Conservation (phyloP, 2,888 invertebrate species). For the Drosophila cognata region DNA sequence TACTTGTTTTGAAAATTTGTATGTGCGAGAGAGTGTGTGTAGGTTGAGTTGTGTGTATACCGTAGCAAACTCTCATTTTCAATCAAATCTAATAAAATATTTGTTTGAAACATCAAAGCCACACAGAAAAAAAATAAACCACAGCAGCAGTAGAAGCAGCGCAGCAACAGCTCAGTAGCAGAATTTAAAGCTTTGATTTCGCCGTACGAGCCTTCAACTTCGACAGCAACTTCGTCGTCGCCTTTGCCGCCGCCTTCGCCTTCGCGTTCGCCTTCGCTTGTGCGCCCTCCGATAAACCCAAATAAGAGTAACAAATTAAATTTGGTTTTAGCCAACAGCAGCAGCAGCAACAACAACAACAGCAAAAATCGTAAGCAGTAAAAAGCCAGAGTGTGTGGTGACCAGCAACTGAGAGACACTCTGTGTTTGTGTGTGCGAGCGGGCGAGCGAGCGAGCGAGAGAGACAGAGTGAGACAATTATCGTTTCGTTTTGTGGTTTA, state of each 20-base stretch:
- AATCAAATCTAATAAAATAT: conserved; percentile 69
- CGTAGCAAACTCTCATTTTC: conserved; percentile 42
- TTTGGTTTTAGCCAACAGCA: conserved; percentile 75
- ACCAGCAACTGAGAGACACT: conserved; percentile 15
- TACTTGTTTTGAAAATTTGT: conserved; percentile 10
- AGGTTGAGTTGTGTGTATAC: conserved; percentile 1
- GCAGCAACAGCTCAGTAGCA: conserved; percentile 25
- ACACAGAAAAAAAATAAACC: conserved; percentile 25
- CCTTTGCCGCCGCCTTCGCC: background rate
- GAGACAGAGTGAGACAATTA: conserved; percentile 34
- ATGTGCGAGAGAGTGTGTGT: conserved; percentile 8
- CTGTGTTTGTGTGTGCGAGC: conserved; percentile 4
- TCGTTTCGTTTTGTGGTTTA: conserved; percentile 53
- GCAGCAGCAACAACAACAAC: conserved; percentile 46
- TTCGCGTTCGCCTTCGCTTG: conserved; percentile 7
- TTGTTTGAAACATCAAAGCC: conserved; percentile 68
- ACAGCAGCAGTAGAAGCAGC: conserved; percentile 16
- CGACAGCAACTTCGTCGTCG: conserved; percentile 9
- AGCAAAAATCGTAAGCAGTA: conserved; percentile 43
- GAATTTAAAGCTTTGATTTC: conserved; percentile 51
- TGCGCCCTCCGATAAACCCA: conserved; percentile 47
- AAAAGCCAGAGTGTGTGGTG: conserved; percentile 36
- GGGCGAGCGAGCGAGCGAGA: conserved; percentile 10
- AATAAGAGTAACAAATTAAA: conserved; percentile 75
- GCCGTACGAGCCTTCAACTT: conserved; percentile 44